Evolutionary conservation across 2,113 vertebrate genomes (phyloP), one percentile per base, ranked within the genome.

Genomic region (Bubo bubo): DNA sequence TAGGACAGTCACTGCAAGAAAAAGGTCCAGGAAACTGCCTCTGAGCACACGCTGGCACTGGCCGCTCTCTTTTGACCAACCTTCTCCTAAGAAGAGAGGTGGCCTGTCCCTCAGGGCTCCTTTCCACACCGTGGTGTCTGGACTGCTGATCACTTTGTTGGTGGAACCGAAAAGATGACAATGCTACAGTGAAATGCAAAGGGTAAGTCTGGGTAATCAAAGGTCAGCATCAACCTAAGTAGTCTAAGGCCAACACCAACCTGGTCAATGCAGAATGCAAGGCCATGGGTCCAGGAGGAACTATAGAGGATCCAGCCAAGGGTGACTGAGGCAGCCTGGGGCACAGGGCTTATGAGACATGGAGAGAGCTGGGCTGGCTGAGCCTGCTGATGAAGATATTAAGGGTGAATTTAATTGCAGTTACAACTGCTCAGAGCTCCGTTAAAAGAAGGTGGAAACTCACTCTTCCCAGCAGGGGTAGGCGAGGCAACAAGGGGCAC

Each of bases 11-110:
- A 22, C 28, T 64, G 50, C 27, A 76, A 53, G 17, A 71, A 30
- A 59, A 63, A 76, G 41, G 34, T 41, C 43, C 66, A 72, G 37
- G 21, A 84, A 58, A 55, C 4, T 1, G 0, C 45, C 52, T 66
- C 58, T 2, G 1, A 66, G 79, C 72, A 27, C 0, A 2, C 24
- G 12, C 20, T 52, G 76, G 41, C 3, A 1, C 32, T 39, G 71
- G 35, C 34, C 3, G 1, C 64, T 64, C 32, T 72, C 28, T 66
- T 66, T 39, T 0, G 1, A 64, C 64, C 34, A 83, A 8, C 28
- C 53, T 84, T 67, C 58, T 76, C 23, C 45, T 47, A 47, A 53
- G 43, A 50, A 71, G 34, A 67, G 37, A 55, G 50, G 28, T 23
- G 45, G 18, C 43, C 20, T 68, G 22, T 66, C 59, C 39, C 52